A percentile compares a stretch with the other conserved stretches of the same genome.
Conservation (phyloP, 2,797 vertebrate genomes). For the Spea hammondii region DNA sequence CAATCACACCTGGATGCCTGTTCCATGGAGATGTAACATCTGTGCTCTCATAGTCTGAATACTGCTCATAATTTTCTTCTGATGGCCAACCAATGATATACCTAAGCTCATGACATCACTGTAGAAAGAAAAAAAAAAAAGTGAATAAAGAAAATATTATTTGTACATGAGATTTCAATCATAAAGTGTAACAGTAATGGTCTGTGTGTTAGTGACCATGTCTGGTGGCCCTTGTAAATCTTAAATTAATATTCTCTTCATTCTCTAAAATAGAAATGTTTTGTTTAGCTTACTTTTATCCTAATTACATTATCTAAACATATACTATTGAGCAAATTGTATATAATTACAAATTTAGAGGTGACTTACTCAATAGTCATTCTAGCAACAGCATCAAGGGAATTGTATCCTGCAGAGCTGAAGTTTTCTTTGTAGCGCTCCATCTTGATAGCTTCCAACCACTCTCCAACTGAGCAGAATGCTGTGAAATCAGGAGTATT, state of each 20-base stretch:
- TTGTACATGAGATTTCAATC: background rate
- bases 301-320: background rate
- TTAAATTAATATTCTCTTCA: too few relatives aligned
- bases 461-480: conserved; percentile 95
- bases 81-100: conserved; percentile 96
- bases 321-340: background rate
- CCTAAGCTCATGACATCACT: conserved; percentile 98
- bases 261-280: background rate
- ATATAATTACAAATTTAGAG: background rate
- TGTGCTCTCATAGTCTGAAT: conserved; percentile 99
- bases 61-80: conserved; percentile 99
- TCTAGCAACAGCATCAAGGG: conserved; percentile 93
- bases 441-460: conserved; percentile 99
- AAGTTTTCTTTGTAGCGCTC: conserved; percentile 98
- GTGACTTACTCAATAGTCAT: conserved; percentile 97
- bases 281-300: background rate
- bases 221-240: background rate
- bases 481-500: conserved; percentile 93
- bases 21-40: conserved; percentile 95
- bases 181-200: background rate
- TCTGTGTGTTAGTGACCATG: background rate
- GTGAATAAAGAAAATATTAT: background rate
- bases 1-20: conserved; percentile 95
- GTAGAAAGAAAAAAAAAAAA: conserved; percentile 56
- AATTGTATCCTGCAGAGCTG: conserved; percentile 95